Evolutionary conservation across 1,140 invertebrate species (phyloP).

Genomic region (Frieseomelitta varia): DNA sequence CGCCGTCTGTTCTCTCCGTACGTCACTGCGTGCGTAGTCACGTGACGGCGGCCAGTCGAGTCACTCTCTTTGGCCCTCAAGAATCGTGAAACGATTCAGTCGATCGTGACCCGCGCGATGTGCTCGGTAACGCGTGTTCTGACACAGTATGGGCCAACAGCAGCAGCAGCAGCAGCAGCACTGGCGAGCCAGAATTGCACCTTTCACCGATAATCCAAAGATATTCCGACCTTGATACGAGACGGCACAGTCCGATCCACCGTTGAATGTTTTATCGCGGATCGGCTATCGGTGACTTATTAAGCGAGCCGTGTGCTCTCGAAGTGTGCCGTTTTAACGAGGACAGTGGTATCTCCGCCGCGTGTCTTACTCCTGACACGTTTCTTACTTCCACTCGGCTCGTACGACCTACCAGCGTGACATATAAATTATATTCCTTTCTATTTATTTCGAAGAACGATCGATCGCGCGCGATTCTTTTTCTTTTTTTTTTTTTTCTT

Average conservation of each 20-base stretch:
- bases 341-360: neutral
- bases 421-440: neutral
- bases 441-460: neutral
- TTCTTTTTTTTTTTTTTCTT: no score
- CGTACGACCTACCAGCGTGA: neutral
- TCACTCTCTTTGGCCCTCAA: constrained; percentile 67
- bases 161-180: no score
- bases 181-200: neutral
- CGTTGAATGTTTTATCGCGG: neutral
- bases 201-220: constrained; percentile 7
- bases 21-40: constrained; percentile 62
- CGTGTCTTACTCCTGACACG: constrained; percentile 2
- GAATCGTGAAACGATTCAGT: constrained; percentile 66
- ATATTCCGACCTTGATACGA: neutral
- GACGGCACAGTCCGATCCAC: neutral
- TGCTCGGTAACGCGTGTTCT: neutral
- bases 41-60: constrained; percentile 58
- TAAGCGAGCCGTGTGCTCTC: neutral
- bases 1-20: constrained; percentile 31
- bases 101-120: constrained; percentile 48
- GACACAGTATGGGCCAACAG: neutral
- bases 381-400: neutral
- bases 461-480: neutral
- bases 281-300: neutral
- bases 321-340: constrained; percentile 15